Evolutionary conservation across 2,113 vertebrate species (phyloP), one percentile per base, ranked within the genome.

Genomic region (Notiomystis cincta): DNA sequence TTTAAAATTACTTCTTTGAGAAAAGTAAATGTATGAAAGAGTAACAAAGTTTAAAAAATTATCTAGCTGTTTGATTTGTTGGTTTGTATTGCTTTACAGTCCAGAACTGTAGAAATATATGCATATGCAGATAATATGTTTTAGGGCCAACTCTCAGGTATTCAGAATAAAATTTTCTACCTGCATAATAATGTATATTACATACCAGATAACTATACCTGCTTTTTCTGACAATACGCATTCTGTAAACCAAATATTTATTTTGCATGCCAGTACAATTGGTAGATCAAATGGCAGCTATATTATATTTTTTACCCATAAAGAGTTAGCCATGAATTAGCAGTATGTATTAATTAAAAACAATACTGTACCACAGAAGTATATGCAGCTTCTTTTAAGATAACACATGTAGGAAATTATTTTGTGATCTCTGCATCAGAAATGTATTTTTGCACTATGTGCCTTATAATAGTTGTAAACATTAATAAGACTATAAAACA

Each of bases 401-500:
- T 95, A 97, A 84, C 93, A 89, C 65, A 19, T 78, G 61, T 96
- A 97, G 83, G 91, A 92, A 95, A 97, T 91, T 89, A 98, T 97
- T 97, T 96, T 98, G 97, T 98, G 97, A 98, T 98, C 98, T 99
- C 98, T 99, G 98, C 98, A 99, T 99, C 98, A 99, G 98, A 99
- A 98, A 98, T 97, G 96, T 98, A 98, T 97, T 98, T 98, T 98
- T 98, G 98, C 98, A 99, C 99, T 98, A 97, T 99, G 98, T 99
- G 98, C 98, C 98, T 97, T 97, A 90, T 95, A 96, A 96, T 89
- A 93, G 82, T 96, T 97, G 91, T 95, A 96, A 97, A 93, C 88
- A 91, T 95, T 95, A 96, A 94, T 95, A 90, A 78, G 53, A 96
- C 82, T 71, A 73, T 90, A 45, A 97, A 97, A 67, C 44, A 54